Conservation (phyloP, 2,888 invertebrate genomes). For the Eristalis tenax region DNA sequence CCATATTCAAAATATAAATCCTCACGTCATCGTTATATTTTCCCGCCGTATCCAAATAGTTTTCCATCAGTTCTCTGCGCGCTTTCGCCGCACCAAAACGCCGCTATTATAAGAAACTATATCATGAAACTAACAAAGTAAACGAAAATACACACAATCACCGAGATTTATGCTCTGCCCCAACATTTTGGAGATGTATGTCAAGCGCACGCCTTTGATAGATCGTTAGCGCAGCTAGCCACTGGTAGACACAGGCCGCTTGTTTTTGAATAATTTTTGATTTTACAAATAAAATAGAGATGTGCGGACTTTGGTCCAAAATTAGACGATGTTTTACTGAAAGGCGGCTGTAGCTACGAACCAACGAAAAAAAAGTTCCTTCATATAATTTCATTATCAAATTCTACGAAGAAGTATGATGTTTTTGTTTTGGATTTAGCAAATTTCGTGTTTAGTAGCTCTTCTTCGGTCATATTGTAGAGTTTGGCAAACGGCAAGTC, state of each 20-base stretch:
- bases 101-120: conserved; percentile 7
- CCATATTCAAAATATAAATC: background rate
- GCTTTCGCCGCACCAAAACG: background rate
- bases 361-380: background rate
- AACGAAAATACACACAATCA: conserved; percentile 9
- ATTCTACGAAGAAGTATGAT: background rate
- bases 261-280: background rate
- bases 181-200: conserved; percentile 26
- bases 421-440: conserved; percentile 10
- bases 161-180: conserved; percentile 25
- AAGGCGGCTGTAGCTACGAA: background rate
- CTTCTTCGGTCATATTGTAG: conserved; percentile 37
- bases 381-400: conserved; percentile 2
- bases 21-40: conserved; percentile 29
- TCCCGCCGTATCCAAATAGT: conserved; percentile 2
- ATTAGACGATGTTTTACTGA: conserved; percentile 35
- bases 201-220: conserved; percentile 50
- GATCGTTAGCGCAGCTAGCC: background rate
- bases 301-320: conserved; percentile 44
- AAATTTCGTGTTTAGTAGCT: conserved; percentile 38
- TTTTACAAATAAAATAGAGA: conserved; percentile 30
- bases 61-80: background rate
- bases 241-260: conserved; percentile 20
- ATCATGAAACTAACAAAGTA: background rate
- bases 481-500: conserved; percentile 26